Percentiles rank a stretch among this genome's conserved stretches.
phyloP scores from a whole-genome alignment of 2,113 vertebrate genomes.

The Scopus umbretta region DNA sequence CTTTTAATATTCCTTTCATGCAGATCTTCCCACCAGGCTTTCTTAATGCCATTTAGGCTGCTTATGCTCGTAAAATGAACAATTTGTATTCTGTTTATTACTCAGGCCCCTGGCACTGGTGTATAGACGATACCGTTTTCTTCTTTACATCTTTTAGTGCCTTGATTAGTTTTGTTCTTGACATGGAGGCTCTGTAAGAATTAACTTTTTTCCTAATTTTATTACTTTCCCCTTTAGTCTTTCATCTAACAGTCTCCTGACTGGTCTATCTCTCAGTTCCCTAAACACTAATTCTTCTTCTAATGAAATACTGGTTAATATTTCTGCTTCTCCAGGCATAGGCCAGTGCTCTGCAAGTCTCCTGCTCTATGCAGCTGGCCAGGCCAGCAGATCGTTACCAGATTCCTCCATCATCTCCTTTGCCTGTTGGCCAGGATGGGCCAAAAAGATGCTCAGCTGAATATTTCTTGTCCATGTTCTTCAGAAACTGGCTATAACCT shows the following conservation, averaged over 20 bases:
- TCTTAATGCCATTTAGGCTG: constrained; percentile 22
- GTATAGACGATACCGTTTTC: neutral
- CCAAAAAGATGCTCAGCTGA: neutral
- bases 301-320: neutral
- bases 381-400: neutral
- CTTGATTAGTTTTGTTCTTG: constrained; percentile 7
- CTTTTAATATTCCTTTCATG: constrained; percentile 38
- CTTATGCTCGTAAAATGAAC: constrained; percentile 20
- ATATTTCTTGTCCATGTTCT: neutral
- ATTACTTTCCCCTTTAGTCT: neutral
- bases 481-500: neutral
- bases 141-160: neutral
- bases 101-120: neutral
- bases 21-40: constrained; percentile 1
- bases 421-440: neutral
- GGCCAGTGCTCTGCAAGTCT: neutral
- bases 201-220: neutral
- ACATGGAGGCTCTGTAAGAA: neutral
- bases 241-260: neutral
- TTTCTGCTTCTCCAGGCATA: neutral
- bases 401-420: neutral
- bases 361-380: neutral
- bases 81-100: constrained; percentile 19
- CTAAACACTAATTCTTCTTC: neutral
- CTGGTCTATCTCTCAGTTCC: neutral